Evolutionary conservation across 2,888 invertebrate genomes (phyloP).

Genomic region (Hirtodrosophila duncani): DNA sequence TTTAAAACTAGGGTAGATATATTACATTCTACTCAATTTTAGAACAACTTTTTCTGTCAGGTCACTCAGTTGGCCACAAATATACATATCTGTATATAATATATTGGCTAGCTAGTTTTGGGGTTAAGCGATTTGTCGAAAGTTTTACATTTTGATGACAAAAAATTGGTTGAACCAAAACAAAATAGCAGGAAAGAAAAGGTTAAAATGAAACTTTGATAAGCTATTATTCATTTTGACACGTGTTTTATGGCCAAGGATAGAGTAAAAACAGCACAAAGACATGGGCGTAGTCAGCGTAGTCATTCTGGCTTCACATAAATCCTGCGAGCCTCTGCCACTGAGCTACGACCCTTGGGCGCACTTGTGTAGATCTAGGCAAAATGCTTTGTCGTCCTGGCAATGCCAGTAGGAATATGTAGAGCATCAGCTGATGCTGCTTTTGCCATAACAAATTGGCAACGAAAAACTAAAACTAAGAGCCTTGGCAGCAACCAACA

Average conservation of each 20-base stretch:
- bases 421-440: background rate
- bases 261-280: no score
- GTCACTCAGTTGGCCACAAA: constrained; percentile 44
- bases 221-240: constrained; percentile 66
- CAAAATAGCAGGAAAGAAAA: constrained; percentile 20
- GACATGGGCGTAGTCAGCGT: no score
- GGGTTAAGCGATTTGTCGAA: constrained; percentile 47
- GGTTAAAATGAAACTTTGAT: constrained; percentile 61
- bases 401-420: no score
- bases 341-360: no score
- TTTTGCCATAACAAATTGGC: constrained; percentile 23
- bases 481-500: constrained; percentile 25
- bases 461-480: constrained; percentile 11
- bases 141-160: constrained; percentile 38
- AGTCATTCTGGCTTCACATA: no score
- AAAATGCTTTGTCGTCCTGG: no score
- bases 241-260: constrained; percentile 46
- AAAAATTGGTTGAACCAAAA: constrained; percentile 23
- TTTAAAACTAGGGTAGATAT: no score
- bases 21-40: no score
- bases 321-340: no score
- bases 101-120: constrained; percentile 2
- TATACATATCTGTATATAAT: no score
- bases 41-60: no score
- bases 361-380: no score